phyloP scores from a whole-genome alignment of 2,888 invertebrate species.

The Pterostichus niger region DNA sequence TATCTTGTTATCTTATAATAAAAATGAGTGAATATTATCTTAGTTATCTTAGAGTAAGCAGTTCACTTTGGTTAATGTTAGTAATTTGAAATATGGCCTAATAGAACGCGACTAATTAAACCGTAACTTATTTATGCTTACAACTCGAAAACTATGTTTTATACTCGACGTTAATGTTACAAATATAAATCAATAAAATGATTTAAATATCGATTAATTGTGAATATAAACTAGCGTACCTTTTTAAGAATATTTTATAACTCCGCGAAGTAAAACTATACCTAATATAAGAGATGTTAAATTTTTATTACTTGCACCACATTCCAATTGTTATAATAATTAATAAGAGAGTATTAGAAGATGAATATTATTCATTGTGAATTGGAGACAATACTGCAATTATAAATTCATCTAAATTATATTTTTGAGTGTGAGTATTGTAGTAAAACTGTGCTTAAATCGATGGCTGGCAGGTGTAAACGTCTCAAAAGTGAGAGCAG shows the following conservation, averaged over 20 bases:
- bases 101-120: slow-evolving; percentile 19
- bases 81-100: slow-evolving; percentile 4
- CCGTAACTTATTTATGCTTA: slow-evolving; percentile 1
- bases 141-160: slow-evolving; percentile 1
- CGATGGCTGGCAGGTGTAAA: no score
- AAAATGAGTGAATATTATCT: background rate
- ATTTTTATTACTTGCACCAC: no score
- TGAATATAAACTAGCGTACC: background rate
- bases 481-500: no score
- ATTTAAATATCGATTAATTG: slow-evolving; percentile 30
- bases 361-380: no score
- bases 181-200: slow-evolving; percentile 28
- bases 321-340: background rate
- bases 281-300: background rate
- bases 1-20: background rate
- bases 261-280: background rate
- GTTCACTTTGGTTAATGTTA: background rate
- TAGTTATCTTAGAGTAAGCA: background rate
- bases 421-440: no score
- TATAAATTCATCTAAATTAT: no score
- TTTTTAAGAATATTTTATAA: background rate
- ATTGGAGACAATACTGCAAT: no score
- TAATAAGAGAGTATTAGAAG: background rate
- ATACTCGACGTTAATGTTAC: slow-evolving; percentile 20
- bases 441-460: no score